Evolutionary conservation across 2,113 vertebrate species (phyloP).

Genomic region (Corythornis madagascariensis): DNA sequence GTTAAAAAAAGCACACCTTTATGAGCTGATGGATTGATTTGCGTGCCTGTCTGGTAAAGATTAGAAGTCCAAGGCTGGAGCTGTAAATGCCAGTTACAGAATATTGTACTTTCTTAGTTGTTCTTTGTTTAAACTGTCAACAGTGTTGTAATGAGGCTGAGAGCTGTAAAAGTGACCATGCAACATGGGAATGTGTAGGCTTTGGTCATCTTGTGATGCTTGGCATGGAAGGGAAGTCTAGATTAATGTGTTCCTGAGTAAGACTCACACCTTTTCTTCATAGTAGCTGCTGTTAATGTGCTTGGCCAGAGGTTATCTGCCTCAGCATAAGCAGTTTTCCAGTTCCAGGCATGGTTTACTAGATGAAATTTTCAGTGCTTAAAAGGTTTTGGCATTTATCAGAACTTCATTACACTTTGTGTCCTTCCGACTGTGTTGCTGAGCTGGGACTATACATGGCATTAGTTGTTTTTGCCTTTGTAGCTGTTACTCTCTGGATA

Average conservation of each 20-base stretch:
- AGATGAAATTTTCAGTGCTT: neutral
- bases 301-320: neutral
- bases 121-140: conserved; percentile 75
- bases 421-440: neutral
- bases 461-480: neutral
- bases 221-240: neutral
- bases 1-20: conserved; percentile 94
- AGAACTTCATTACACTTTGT: neutral
- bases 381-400: neutral
- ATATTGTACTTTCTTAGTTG: conserved; percentile 71
- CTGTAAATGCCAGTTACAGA: conserved; percentile 84
- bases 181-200: neutral
- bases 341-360: neutral
- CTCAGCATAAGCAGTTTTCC: neutral
- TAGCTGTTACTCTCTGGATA: neutral
- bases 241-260: accelerated
- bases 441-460: neutral
- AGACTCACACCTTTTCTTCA: neutral
- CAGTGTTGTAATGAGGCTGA: conserved; percentile 68
- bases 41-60: conserved; percentile 91
- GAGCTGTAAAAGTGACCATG: conserved; percentile 42
- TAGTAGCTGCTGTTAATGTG: neutral
- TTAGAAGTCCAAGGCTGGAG: conserved; percentile 93
- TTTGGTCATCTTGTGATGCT: neutral
- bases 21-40: conserved; percentile 97